Evolutionary conservation across 2,888 invertebrate genomes (phyloP), one percentile per base, ranked within the genome.

Genomic region (Idaea dimidiata): DNA sequence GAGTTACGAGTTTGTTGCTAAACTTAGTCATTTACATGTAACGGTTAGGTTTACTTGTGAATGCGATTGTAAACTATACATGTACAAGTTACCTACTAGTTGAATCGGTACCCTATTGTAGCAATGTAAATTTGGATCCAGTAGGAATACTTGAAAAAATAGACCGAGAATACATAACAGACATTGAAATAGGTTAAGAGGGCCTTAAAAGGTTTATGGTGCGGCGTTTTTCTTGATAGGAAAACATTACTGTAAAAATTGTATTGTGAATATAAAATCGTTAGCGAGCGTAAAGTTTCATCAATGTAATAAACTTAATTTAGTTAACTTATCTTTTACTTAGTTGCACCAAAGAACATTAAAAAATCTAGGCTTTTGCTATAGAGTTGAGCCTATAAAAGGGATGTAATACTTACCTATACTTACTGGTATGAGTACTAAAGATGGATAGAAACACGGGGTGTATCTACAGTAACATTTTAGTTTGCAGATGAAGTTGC

Each of bases 1-100:
- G 66, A 71, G 63, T 62, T 64, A 67, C 67, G 61, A 61, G 65
- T 62, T 66, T 64, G 64, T 71, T 70, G 65, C 61, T 59, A 63
- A 68, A 70, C 66, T 67, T 62, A 67, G 66, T 72, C 70, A 74
- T 72, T 74, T 71, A 69, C 70, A 69, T 69, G 65, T 65, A 63
- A 67, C 67, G 61, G 64, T 70, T 68, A 24, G 24, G 24, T 24
- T 24, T 24, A 24, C 10, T 43, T 43, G 43, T 5, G 0, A 8
- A 43, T 43, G 7, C 10, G 14, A 0, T 43, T 43, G 5, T 43
- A 14, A 43, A 43, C 14, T 43, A 43, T 43, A 6, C 8, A 3
- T 43, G 8, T 43, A 43, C 14, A 14, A 14, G 33, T 43, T 3
- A 43, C n/a, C n/a, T n/a, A n/a, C 43, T 43, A 43, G 43, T 14